phyloP scores from a whole-genome alignment of 1,140 invertebrate species.

The Caerostris darwini region DNA sequence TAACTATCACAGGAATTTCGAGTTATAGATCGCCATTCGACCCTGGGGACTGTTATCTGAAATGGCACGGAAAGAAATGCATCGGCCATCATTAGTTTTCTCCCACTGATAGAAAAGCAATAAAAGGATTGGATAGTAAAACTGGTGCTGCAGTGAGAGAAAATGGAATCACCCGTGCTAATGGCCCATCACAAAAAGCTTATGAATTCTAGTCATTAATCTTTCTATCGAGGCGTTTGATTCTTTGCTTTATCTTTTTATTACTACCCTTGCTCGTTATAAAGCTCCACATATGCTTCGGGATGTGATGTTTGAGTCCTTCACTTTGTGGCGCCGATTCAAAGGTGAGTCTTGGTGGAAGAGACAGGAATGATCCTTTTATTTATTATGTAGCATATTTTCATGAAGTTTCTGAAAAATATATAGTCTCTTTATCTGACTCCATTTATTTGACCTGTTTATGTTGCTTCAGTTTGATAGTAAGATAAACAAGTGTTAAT shows the following conservation, averaged over 20 bases:
- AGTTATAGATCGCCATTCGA: slow-evolving; percentile 65
- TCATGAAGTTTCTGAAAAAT: too few relatives aligned
- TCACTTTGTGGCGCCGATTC: neutral
- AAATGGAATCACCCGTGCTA: neutral
- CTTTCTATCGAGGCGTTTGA: neutral
- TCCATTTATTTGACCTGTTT: too few relatives aligned
- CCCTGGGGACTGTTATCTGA: slow-evolving; percentile 53
- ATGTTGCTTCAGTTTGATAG: too few relatives aligned
- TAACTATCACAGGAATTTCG: too few relatives aligned
- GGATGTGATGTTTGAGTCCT: neutral
- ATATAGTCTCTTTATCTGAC: too few relatives aligned
- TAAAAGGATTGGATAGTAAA: neutral
- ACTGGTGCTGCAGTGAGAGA: neutral
- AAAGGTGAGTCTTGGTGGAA: neutral
- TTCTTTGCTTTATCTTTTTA: neutral
- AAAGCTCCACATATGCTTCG: neutral
- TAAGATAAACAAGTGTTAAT: too few relatives aligned
- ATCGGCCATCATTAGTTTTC: neutral
- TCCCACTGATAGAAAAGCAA: too few relatives aligned
- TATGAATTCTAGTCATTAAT: neutral
- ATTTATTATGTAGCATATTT: too few relatives aligned
- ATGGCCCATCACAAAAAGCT: neutral
- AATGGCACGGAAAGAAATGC: slow-evolving; percentile 69
- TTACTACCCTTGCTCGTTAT: neutral
- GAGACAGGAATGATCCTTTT: too few relatives aligned